phyloP scores from a whole-genome alignment of 2,113 vertebrate genomes.

The Mastomys natalensis region DNA sequence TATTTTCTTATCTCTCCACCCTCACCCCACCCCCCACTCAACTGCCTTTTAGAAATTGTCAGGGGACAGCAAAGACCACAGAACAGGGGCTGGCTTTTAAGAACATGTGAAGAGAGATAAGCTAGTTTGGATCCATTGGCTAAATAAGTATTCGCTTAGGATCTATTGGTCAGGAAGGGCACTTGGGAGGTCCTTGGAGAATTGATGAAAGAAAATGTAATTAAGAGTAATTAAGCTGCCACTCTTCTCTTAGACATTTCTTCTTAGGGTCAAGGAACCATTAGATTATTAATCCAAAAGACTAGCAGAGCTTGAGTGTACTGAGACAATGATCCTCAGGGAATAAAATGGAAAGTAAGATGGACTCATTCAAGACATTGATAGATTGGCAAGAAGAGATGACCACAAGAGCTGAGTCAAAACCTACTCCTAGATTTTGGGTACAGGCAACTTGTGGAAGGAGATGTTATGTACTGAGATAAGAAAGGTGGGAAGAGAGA shows the following conservation, averaged over 20 bases:
- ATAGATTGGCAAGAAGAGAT: not conserved
- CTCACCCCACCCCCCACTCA: not conserved
- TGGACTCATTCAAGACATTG: not conserved
- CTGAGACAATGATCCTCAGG: not conserved
- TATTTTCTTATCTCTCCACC: not conserved
- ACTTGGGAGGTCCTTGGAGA: not conserved
- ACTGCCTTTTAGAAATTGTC: not conserved
- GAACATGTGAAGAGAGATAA: not conserved
- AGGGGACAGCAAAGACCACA: not conserved
- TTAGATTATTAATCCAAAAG: not conserved
- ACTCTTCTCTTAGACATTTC: not conserved
- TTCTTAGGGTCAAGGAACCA: not conserved
- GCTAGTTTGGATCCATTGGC: not conserved
- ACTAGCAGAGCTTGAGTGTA: not conserved
- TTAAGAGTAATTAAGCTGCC: constrained; percentile 32
- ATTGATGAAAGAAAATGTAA: constrained; percentile 3
- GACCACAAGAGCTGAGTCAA: constrained; percentile 12
- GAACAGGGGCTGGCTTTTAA: not conserved
- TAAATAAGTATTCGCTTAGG: not conserved
- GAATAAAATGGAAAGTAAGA: constrained; percentile 1
- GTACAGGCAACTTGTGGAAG: not conserved
- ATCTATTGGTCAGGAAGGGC: not conserved
- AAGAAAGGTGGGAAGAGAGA: not conserved
- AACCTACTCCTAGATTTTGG: constrained; percentile 17
- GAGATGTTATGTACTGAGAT: constrained; percentile 31